Evolutionary conservation across 2,888 invertebrate genomes (phyloP), one percentile per base, ranked within the genome.

Genomic region (Rhamphomyia laevipes): DNA sequence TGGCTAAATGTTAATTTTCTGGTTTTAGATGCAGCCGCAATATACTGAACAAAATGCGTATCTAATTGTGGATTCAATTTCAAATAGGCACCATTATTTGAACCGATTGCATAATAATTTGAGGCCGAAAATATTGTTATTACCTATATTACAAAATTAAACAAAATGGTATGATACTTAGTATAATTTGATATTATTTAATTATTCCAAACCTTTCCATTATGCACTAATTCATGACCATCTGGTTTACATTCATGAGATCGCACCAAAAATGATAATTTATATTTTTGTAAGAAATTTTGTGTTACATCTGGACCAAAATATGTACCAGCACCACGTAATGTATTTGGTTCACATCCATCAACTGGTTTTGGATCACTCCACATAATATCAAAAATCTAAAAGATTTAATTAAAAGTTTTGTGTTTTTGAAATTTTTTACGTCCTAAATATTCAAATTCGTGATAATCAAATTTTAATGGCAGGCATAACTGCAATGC

Each of bases 61-160:
- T 84, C 82, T 55, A 89, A 71, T 23, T 84, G 79, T 11, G 82
- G 81, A 17, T 84, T 84, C 35, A 91, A 73, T 65, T 89, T 90
- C 59, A 93, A 74, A 64, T 92, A 95, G 1, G 94, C 94, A 0
- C 93, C 94, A 61, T 90, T 87, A 68, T 93, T 93, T 33, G 90
- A 91, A 7, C 92, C 93, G 54, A 88, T 76, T 63, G 93, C 93
- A 71, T 95, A 95, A 70, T 95, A 95, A 71, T 93, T 94, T n/a
- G 94, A 94, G 3, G 94, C 94, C 2, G 94, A 94, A 72, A 95
- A 95, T 58, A 95, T 86, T 41, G 94, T 94, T 60, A 95, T 80
- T 46, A 91, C 87, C 90, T 90, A 70, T 1, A 35, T 48, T 35
- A 33, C 13, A 27, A 18, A 5, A 5, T 11, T 40, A 40, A 18